phyloP scores from a whole-genome alignment of 1,140 invertebrate genomes.

The Daktulosphaira vitifoliae region DNA sequence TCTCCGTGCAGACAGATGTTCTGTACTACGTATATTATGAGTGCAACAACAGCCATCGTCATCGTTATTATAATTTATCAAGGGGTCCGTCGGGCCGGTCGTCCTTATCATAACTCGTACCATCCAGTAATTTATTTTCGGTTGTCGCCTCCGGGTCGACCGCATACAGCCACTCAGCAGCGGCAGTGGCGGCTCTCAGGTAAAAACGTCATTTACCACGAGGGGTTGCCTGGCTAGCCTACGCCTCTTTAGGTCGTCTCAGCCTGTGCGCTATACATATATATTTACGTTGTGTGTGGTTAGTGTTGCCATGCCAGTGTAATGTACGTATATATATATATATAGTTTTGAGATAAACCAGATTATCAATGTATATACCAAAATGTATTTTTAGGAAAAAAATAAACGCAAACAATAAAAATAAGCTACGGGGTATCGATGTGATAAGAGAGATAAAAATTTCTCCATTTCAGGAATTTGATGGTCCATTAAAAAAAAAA shows the following conservation, averaged over 20 bases:
- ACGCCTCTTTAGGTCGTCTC: neutral
- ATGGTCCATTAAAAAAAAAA: no score
- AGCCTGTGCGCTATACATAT: neutral
- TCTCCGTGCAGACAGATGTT: conserved; percentile 12
- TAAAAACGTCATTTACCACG: neutral
- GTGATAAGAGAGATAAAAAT: no score
- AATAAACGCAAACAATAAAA: no score
- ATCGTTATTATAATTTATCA: conserved; percentile 13
- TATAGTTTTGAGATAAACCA: no score
- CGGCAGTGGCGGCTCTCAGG: no score
- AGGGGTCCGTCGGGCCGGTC: conserved; percentile 1
- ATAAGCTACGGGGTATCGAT: no score
- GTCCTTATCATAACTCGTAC: conserved; percentile 24
- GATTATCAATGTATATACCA: no score
- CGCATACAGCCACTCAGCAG: no score
- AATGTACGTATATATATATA: no score
- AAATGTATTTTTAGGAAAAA: no score
- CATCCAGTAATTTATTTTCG: conserved; percentile 28
- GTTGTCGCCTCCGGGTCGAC: conserved; percentile 13
- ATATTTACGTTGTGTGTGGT: neutral
- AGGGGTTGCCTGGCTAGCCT: neutral
- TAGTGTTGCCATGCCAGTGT: neutral
- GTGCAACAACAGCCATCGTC: neutral
- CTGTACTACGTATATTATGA: neutral
- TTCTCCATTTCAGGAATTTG: no score